Percentiles rank a stretch among this genome's conserved stretches.
phyloP scores from a whole-genome alignment of 2,113 vertebrate genomes.

The Silurus glanis region DNA sequence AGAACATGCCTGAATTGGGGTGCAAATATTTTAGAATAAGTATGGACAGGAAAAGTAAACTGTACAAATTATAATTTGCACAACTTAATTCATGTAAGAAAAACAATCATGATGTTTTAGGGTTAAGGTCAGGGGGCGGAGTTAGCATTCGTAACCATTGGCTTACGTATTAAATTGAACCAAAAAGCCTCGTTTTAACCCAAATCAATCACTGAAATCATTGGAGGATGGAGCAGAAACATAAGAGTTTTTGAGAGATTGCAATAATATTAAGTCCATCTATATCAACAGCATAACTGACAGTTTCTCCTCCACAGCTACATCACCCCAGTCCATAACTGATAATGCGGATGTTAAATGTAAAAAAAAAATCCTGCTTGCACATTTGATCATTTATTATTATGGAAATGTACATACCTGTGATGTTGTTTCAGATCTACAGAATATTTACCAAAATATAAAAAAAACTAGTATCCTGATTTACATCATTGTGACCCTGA shows the following conservation, averaged over 20 bases:
- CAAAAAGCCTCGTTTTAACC: not conserved
- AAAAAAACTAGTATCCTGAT: not conserved
- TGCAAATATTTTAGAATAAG: not conserved
- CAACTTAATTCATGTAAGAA: too few relatives aligned
- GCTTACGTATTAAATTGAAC: not conserved
- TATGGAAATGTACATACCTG: not conserved
- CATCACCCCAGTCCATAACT: not conserved
- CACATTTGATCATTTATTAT: not conserved
- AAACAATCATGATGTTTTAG: too few relatives aligned
- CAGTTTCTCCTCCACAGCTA: not conserved
- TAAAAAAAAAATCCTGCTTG: not conserved
- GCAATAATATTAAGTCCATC: too few relatives aligned
- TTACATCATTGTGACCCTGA: not conserved
- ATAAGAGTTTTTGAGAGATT: not conserved
- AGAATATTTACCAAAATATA: not conserved
- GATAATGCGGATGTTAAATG: not conserved
- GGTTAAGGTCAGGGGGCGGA: not conserved
- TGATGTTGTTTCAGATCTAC: not conserved
- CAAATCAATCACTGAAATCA: not conserved
- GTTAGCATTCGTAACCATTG: not conserved
- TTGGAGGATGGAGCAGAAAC: not conserved
- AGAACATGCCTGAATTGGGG: not conserved
- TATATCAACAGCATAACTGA: not conserved
- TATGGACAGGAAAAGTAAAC: not conserved
- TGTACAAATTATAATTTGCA: too few relatives aligned